Evolutionary conservation across 2,113 vertebrate species (phyloP).

Genomic region (Periophthalmodon schlosseri): DNA sequence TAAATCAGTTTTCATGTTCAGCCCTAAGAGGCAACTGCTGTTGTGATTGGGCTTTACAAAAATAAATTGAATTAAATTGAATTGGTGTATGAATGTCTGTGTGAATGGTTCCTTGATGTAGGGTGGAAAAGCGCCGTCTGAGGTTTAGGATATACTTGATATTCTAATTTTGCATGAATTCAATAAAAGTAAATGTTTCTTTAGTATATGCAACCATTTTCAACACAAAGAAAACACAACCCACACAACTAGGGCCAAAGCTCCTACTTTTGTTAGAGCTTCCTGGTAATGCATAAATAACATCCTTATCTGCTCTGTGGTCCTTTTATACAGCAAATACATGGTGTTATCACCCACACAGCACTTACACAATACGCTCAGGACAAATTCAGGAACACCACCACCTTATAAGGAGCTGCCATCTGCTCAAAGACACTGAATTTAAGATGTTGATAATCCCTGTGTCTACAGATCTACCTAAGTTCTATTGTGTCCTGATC

Average conservation of each 20-base stretch:
- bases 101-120: no score
- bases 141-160: no score
- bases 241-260: background rate
- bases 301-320: background rate
- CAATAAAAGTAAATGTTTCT: no score
- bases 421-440: slow-evolving; percentile 36
- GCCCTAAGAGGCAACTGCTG: no score
- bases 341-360: background rate
- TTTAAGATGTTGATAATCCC: slow-evolving; percentile 27
- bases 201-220: no score
- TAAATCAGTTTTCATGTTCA: no score
- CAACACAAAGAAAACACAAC: no score
- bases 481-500: background rate
- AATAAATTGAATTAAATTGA: no score
- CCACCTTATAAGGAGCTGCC: slow-evolving; percentile 16
- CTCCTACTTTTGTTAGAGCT: background rate
- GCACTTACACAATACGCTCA: background rate
- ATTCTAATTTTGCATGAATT: no score
- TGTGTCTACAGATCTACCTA: slow-evolving; percentile 10
- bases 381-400: slow-evolving; percentile 1
- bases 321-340: background rate
- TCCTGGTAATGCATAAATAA: background rate
- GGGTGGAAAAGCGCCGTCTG: no score
- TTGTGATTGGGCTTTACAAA: no score
- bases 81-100: no score